phyloP scores from a whole-genome alignment of 2,113 vertebrate genomes.

The Ardeotis arabs region DNA sequence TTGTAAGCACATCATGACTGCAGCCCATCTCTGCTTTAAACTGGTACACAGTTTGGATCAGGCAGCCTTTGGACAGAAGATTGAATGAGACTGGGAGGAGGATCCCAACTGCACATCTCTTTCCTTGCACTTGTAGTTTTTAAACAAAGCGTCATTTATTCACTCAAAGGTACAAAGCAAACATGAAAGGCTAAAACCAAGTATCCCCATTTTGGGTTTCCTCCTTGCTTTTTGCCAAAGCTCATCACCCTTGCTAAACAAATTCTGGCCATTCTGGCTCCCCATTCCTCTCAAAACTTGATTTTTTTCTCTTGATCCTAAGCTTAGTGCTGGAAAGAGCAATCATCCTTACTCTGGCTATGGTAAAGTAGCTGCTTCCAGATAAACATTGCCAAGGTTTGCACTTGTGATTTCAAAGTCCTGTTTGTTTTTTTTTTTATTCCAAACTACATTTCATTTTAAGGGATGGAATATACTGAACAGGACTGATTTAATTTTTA shows the following conservation, averaged over 20 bases:
- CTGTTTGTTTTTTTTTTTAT: background rate
- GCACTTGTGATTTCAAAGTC: background rate
- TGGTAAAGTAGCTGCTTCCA: background rate
- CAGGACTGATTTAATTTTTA: background rate
- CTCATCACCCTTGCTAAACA: background rate
- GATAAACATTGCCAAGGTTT: background rate
- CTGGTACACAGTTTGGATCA: background rate
- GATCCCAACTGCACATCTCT: rapidly evolving
- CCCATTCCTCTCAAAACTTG: background rate
- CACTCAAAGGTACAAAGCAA: background rate
- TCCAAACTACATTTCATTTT: background rate
- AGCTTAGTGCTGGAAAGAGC: background rate
- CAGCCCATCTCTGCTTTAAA: background rate
- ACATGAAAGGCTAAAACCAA: background rate
- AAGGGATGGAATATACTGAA: background rate
- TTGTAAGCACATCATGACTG: background rate
- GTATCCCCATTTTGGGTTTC: background rate
- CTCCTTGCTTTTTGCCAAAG: background rate
- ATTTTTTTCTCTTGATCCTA: background rate
- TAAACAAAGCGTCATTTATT: background rate
- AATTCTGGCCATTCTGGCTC: background rate
- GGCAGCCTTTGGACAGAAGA: background rate
- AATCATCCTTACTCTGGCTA: background rate
- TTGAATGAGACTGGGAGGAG: background rate
- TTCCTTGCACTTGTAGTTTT: background rate